Base-by-base conservation (phyloP, 2,888 invertebrate genomes). In the Lordiphosa andalusiaca region DNA sequence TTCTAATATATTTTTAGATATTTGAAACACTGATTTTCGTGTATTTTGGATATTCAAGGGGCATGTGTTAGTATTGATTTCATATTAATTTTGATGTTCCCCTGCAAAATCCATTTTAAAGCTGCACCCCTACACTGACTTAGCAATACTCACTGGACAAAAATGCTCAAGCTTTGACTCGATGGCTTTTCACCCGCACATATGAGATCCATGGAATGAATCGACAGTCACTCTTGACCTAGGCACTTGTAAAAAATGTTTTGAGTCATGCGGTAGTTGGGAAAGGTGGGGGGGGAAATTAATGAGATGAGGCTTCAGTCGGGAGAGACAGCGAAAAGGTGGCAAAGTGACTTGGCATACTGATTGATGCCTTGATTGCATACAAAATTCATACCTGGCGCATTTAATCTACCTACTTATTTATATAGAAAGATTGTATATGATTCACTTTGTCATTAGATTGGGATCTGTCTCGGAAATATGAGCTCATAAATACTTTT, bases 401-500 rank as follows among this genome's bases (percentile, higher is more conserved):
- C 25, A 25, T 25, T 25, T 9, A 38, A 12, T 9, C 30, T 40
- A 42, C 37, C 36, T 35, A 44, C 19, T 44, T 44, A 64, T 53
- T 16, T 42, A 58, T 35, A 39, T 57, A 39, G 19, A 39, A 4
- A 60, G 25, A 55, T 30, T 30, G 9, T 52, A 46, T 58, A 63
- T 80, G 77, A 78, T 55, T 78, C 77, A 78, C 50, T 10, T 12
- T 52, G 59, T 73, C 83, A 83, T 78, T 83, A 75, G 73, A 80
- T 68, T 57, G 66, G 36, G 66, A 68, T 76, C 70, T 47, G 53
- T 44, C 67, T 56, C 73, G 65, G 65, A 80, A 71, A 76, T 80
- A 76, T 80, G 77, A 78, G 83, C 76, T 83, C 84, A 83, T 78
- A 76, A 70, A 76, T 70, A 68, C 54, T 53, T 35, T 55, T 51